Conservation (phyloP, 1,140 invertebrate genomes). For the Neuroterus valhalla region DNA sequence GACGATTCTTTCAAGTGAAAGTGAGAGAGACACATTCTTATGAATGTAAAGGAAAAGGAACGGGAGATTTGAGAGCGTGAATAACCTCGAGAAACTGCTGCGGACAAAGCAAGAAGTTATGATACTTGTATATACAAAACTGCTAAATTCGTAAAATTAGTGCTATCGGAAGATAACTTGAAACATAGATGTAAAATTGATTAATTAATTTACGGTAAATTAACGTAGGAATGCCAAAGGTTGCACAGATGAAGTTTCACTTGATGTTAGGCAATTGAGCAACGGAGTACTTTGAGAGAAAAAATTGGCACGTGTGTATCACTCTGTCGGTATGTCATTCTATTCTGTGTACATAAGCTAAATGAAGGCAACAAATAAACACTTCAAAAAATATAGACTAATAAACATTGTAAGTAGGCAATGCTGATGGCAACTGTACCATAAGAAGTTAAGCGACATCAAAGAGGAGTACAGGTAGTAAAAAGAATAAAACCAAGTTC, state of each 20-base stretch:
- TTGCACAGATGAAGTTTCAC: conserved; percentile 27
- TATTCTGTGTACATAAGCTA: conserved; percentile 20
- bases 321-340: conserved; percentile 35
- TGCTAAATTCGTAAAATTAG: conserved; percentile 9
- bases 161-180: conserved; percentile 5
- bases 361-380: conserved; percentile 2
- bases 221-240: conserved; percentile 12
- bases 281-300: neutral
- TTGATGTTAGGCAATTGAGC: conserved; percentile 14
- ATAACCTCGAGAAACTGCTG: conserved; percentile 20
- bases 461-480: neutral
- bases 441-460: neutral
- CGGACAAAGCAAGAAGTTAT: neutral
- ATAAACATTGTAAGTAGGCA: conserved; percentile 19
- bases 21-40: neutral
- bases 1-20: neutral
- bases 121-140: conserved; percentile 15
- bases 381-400: conserved; percentile 7
- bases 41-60: neutral
- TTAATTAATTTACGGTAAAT: conserved; percentile 26
- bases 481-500: neutral
- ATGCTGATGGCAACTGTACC: conserved; percentile 19
- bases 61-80: conserved; percentile 9
- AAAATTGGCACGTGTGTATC: neutral
- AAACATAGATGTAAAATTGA: conserved; percentile 14